These are phyloP conservation scores for Nomada ruficornis DNA, from an alignment of 2,888 invertebrate genomes.

Conservation along the genomic window DNA sequence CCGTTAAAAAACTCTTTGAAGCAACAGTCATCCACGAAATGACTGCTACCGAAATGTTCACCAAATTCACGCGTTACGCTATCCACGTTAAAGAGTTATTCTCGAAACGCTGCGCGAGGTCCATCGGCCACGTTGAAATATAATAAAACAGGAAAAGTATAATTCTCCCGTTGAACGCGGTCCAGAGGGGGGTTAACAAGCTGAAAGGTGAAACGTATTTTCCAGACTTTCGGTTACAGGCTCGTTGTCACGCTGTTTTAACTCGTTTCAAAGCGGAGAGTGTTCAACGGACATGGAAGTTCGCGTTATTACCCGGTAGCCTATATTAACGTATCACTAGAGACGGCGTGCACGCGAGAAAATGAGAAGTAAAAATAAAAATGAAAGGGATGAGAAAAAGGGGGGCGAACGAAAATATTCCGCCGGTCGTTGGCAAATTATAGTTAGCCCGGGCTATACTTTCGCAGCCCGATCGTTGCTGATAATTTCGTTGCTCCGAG, in stretches of 20 bases:
- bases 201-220: constrained; percentile 27
- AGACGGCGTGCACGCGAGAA: constrained; percentile 2
- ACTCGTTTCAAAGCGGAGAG: constrained; percentile 15
- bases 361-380: constrained; percentile 13
- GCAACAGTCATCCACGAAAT: too few relatives aligned
- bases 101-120: not conserved
- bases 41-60: not conserved
- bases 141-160: constrained; percentile 15
- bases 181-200: constrained; percentile 12
- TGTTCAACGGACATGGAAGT: constrained; percentile 32
- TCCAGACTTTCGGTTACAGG: constrained; percentile 15
- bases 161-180: not conserved
- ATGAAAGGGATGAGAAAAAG: not conserved
- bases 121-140: not conserved
- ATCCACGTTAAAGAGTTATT: not conserved
- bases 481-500: constrained; percentile 50
- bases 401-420: constrained; percentile 1
- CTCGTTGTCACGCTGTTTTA: constrained; percentile 36
- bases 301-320: constrained; percentile 46
- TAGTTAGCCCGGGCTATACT: not conserved
- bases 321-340: constrained; percentile 46
- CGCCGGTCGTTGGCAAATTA: constrained; percentile 17
- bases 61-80: not conserved
- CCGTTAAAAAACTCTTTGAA: not conserved
- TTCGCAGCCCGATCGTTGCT: constrained; percentile 31